Conservation (phyloP, 2,113 vertebrate genomes). For the Triplophysa dalaica region DNA sequence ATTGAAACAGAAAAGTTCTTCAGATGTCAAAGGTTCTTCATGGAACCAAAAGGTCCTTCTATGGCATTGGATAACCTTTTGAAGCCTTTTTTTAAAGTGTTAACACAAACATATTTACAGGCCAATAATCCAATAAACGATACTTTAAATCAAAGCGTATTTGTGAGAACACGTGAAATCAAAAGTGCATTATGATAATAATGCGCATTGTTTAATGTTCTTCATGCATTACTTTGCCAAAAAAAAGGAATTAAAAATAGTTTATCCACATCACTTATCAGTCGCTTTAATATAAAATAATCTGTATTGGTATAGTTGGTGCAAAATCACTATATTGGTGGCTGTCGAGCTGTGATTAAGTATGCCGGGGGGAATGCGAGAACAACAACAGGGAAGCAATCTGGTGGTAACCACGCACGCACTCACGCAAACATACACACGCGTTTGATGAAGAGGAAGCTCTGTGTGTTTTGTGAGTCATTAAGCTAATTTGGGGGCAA, state of each 20-base stretch:
- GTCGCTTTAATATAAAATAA: neutral
- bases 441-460: neutral
- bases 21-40: no score
- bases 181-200: no score
- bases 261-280: no score
- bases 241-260: neutral
- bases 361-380: neutral
- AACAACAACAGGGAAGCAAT: constrained; percentile 20
- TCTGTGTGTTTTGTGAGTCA: constrained; percentile 29
- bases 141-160: no score
- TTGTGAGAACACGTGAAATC: no score
- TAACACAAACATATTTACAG: no score
- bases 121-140: no score
- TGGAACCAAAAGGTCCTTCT: no score
- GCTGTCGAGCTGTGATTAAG: constrained; percentile 10
- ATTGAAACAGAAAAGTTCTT: no score
- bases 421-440: neutral
- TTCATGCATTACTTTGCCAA: no score
- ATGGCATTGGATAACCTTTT: no score
- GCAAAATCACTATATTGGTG: neutral
- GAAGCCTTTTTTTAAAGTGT: no score
- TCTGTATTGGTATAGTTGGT: neutral
- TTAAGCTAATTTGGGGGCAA: constrained; percentile 19
- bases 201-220: neutral
- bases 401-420: neutral